These are phyloP conservation scores for Notechis scutatus DNA, from an alignment of 2,113 vertebrate genomes.

Conservation along the genomic window DNA sequence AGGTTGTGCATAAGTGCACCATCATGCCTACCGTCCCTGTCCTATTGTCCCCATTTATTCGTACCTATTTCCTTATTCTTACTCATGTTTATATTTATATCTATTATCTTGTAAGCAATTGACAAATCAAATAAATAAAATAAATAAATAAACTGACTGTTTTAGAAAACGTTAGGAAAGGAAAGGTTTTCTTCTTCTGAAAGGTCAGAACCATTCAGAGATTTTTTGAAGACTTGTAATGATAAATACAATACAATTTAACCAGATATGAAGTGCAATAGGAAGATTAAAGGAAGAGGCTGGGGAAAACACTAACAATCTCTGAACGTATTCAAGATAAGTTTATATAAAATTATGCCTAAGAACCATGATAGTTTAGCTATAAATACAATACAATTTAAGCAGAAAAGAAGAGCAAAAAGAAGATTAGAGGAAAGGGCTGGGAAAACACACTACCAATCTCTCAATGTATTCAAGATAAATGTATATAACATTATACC, in stretches of 20 bases:
- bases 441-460: conserved; percentile 37
- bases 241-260: conserved; percentile 26
- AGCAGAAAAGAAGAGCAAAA: conserved; percentile 5
- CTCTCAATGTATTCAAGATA: neutral
- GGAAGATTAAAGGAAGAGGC: neutral
- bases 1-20: neutral
- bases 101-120: no score
- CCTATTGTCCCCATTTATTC: no score
- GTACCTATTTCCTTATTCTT: no score
- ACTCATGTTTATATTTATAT: no score
- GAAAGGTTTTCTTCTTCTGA: neutral
- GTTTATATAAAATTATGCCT: neutral
- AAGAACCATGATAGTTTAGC: no score
- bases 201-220: conserved; percentile 30
- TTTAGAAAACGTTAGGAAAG: neutral
- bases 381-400: conserved; percentile 23
- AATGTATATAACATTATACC: neutral
- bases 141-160: neutral
- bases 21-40: no score
- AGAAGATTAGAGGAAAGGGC: neutral
- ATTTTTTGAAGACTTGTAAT: conserved; percentile 7
- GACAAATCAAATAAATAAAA: no score
- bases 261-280: conserved; percentile 6
- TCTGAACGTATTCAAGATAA: neutral
- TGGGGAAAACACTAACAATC: conserved; percentile 39